These are phyloP conservation scores for Bubo bubo DNA, from an alignment of 2,113 vertebrate genomes.

Conservation along the genomic window DNA sequence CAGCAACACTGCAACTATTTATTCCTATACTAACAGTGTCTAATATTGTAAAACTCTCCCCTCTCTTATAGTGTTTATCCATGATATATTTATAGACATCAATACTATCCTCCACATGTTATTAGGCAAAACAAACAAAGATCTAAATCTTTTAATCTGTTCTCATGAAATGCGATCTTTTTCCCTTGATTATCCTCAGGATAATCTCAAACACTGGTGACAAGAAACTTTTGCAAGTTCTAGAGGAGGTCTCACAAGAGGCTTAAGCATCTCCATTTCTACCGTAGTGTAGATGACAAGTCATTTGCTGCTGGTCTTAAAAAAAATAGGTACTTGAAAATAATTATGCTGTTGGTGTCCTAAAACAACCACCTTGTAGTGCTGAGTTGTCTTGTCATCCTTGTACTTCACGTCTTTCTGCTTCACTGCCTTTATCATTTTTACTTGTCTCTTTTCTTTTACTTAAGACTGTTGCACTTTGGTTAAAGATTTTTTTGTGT, in stretches of 20 bases:
- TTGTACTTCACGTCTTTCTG: not conserved
- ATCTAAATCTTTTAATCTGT: not conserved
- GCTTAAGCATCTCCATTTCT: not conserved
- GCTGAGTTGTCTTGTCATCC: not conserved
- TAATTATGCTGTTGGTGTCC: not conserved
- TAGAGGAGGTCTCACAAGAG: not conserved
- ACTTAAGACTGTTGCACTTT: not conserved
- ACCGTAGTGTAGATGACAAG: not conserved
- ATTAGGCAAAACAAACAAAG: not conserved
- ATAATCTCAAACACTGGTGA: not conserved
- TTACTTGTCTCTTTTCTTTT: not conserved
- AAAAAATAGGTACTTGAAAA: not conserved
- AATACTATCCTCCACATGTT: not conserved
- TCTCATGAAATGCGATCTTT: not conserved
- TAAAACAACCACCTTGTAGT: not conserved
- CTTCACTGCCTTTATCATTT: not conserved
- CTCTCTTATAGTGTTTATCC: not conserved
- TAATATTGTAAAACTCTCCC: not conserved
- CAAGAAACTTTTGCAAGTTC: not conserved
- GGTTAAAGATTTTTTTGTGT: not conserved
- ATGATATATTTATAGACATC: not conserved
- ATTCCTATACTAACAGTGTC: not conserved
- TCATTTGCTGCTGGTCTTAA: not conserved
- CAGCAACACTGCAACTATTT: not conserved
- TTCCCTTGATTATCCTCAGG: not conserved